Percentiles rank a stretch among this genome's conserved stretches.
Evolutionary conservation across 2,113 vertebrate genomes (phyloP).

Genomic region (Holacanthus passer): DNA sequence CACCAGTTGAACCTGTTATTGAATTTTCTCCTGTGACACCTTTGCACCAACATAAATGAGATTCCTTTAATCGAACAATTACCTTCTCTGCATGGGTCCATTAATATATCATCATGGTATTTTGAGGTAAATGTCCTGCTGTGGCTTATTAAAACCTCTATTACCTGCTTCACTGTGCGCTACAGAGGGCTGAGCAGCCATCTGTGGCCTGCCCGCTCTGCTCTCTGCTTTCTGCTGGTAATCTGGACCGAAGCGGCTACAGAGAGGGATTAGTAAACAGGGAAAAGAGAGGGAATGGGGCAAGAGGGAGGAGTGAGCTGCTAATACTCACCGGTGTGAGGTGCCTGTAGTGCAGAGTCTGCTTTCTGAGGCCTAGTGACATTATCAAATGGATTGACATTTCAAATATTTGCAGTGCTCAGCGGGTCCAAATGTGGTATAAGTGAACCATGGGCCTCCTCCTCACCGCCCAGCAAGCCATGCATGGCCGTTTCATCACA

Average conservation of each 20-base stretch:
- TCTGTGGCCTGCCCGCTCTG: constrained; percentile 18
- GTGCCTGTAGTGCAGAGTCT: constrained; percentile 84
- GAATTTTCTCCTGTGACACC: not conserved
- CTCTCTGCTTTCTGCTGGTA: constrained; percentile 3
- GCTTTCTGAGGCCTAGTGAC: constrained; percentile 89
- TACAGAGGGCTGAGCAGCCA: constrained; percentile 34
- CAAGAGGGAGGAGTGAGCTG: constrained; percentile 16
- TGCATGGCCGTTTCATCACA: constrained; percentile 91
- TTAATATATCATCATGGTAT: constrained; percentile 63
- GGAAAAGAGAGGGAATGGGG: not conserved
- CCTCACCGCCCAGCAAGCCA: constrained; percentile 82
- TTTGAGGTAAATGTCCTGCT: constrained; percentile 44
- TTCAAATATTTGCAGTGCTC: constrained; percentile 95
- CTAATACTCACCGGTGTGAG: constrained; percentile 80
- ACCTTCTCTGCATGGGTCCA: constrained; percentile 1
- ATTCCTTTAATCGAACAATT: constrained; percentile 44
- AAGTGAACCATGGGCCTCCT: constrained; percentile 83
- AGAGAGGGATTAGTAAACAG: constrained; percentile 39
- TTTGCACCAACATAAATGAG: constrained; percentile 60
- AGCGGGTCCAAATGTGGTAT: constrained; percentile 88
- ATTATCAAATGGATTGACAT: constrained; percentile 96
- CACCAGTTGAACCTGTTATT: not conserved
- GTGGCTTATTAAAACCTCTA: constrained; percentile 75
- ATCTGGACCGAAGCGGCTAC: constrained; percentile 21
- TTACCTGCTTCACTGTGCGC: constrained; percentile 65